Evolutionary conservation across 92 coral and sea anemone species (phyloP).

Genomic region (Paramuricea clavata): DNA sequence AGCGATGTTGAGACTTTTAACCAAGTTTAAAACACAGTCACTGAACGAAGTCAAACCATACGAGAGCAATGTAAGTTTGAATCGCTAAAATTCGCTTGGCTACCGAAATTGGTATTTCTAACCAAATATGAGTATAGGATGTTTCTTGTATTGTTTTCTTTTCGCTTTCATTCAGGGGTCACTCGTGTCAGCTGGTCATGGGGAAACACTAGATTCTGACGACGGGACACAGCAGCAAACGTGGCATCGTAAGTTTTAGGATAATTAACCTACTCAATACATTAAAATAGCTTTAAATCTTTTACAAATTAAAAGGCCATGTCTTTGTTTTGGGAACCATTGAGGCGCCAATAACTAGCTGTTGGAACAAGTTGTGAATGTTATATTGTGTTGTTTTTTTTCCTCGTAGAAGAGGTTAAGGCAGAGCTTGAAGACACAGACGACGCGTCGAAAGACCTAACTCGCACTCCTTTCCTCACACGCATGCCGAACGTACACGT

Average conservation of each 20-base stretch:
- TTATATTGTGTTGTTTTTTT: constrained; percentile 12
- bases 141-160: neutral
- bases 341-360: neutral
- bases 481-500: constrained; percentile 17
- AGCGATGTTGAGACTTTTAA: constrained; percentile 93
- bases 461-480: constrained; percentile 10
- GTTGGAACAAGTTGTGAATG: neutral
- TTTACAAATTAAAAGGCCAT: too few relatives aligned
- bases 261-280: constrained; percentile 15
- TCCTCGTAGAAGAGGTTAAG: neutral
- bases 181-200: constrained; percentile 41
- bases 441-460: neutral
- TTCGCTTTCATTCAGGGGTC: constrained; percentile 52
- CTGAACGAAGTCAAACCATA: constrained; percentile 98
- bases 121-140: neutral
- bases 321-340: neutral
- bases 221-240: constrained; percentile 21
- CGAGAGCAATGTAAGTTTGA: constrained; percentile 69
- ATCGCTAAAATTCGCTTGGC: constrained; percentile 5
- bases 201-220: constrained; percentile 21
- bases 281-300: constrained; percentile 13
- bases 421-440: constrained; percentile 16
- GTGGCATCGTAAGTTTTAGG: constrained; percentile 35
- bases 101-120: constrained; percentile 4
- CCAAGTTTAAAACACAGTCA: constrained; percentile 97